These are phyloP conservation scores for Vulpes vulpes DNA, from an alignment of 2,113 vertebrate species.

Conservation along the genomic window DNA sequence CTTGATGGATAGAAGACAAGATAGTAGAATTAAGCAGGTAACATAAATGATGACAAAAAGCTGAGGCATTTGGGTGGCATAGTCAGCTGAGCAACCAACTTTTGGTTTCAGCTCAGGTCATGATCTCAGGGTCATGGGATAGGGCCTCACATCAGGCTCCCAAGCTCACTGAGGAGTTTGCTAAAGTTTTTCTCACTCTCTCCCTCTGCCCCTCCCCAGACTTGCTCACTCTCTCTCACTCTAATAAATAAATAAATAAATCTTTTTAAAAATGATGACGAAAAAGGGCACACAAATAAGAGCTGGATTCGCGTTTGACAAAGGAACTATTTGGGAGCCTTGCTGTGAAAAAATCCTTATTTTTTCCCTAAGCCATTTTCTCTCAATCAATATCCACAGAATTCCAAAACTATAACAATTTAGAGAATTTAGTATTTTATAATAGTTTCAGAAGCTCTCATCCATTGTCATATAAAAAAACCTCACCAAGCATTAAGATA, in stretches of 20 bases:
- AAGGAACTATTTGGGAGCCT: neutral
- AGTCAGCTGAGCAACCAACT: neutral
- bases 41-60: neutral
- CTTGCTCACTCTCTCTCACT: neutral
- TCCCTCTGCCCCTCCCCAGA: neutral
- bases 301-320: neutral
- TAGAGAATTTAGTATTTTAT: neutral
- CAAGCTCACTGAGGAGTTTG: neutral
- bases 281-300: neutral
- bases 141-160: neutral
- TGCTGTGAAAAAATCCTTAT: neutral
- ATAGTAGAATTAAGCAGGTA: neutral
- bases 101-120: neutral
- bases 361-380: neutral
- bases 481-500: neutral
- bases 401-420: slow-evolving; percentile 7
- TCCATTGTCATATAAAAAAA: slow-evolving; percentile 14
- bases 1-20: neutral
- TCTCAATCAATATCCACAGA: neutral
- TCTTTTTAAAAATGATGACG: neutral
- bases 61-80: neutral
- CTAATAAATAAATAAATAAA: no score
- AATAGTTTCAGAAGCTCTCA: neutral
- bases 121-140: neutral
- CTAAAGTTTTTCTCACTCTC: neutral